These are phyloP conservation scores for Colinus virginianus DNA, from an alignment of 2,113 vertebrate species.

Conservation along the genomic window DNA sequence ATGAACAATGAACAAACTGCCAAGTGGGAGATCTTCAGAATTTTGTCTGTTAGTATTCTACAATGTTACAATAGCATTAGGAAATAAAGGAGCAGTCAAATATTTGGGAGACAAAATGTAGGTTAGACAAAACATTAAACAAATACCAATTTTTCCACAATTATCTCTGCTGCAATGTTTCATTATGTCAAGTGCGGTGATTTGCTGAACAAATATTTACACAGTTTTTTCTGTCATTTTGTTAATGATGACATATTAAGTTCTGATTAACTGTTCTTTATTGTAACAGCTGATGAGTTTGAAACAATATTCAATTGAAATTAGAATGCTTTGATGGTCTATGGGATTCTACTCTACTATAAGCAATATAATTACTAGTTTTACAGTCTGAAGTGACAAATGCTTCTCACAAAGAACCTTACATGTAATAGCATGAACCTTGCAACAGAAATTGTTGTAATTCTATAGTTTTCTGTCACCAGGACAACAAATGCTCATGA, in stretches of 20 bases:
- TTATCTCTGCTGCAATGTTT: conserved; percentile 20
- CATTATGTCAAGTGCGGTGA: conserved; percentile 51
- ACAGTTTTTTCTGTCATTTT: conserved; percentile 20
- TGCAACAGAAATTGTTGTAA: background rate
- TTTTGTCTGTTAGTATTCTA: background rate
- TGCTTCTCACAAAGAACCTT: background rate
- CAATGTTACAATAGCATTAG: background rate
- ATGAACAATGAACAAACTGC: background rate
- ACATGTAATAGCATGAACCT: background rate
- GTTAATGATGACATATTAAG: conserved; percentile 12
- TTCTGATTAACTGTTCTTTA: conserved; percentile 55
- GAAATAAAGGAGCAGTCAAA: background rate
- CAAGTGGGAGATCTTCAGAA: background rate
- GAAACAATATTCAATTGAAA: background rate
- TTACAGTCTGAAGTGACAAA: background rate
- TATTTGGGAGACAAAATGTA: background rate
- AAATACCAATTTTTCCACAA: conserved; percentile 5
- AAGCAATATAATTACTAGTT: background rate
- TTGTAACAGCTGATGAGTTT: background rate
- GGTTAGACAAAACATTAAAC: background rate
- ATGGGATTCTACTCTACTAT: background rate
- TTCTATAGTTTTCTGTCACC: background rate
- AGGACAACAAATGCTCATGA: background rate
- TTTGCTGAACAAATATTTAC: conserved; percentile 66
- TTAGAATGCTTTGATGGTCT: background rate